Percentiles rank a stretch among this genome's conserved stretches.
These are phyloP conservation scores for Electrona antarctica DNA, from an alignment of 2,113 vertebrate species.

Conservation along the genomic window DNA sequence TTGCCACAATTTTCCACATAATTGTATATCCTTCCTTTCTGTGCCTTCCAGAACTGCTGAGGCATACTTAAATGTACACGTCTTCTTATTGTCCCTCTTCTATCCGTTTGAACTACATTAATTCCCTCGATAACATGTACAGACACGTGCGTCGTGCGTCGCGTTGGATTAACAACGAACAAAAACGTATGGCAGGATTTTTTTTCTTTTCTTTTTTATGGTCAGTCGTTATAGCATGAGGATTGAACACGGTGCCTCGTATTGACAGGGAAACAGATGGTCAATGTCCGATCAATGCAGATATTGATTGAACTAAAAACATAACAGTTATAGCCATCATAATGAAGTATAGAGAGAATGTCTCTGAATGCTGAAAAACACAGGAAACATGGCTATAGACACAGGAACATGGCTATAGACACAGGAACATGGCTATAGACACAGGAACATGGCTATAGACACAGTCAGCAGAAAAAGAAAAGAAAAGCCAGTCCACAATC, in stretches of 20 bases:
- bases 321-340: neutral
- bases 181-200: too few relatives aligned
- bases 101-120: too few relatives aligned
- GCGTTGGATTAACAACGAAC: too few relatives aligned
- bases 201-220: neutral
- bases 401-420: neutral
- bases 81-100: neutral
- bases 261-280: constrained; percentile 2
- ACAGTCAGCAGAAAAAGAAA: constrained; percentile 3
- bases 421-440: neutral
- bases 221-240: neutral
- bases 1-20: neutral
- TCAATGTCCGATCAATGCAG: constrained; percentile 17
- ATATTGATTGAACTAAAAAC: constrained; percentile 8
- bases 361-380: neutral
- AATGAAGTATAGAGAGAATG: neutral
- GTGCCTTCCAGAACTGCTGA: neutral
- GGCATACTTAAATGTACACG: neutral
- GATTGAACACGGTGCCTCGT: neutral
- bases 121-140: too few relatives aligned
- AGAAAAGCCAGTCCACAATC: constrained; percentile 13
- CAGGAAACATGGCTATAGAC: neutral
- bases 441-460: neutral
- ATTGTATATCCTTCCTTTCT: neutral
- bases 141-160: too few relatives aligned